phyloP scores from a whole-genome alignment of 2,888 invertebrate genomes.

The Quadroppia sp. region DNA sequence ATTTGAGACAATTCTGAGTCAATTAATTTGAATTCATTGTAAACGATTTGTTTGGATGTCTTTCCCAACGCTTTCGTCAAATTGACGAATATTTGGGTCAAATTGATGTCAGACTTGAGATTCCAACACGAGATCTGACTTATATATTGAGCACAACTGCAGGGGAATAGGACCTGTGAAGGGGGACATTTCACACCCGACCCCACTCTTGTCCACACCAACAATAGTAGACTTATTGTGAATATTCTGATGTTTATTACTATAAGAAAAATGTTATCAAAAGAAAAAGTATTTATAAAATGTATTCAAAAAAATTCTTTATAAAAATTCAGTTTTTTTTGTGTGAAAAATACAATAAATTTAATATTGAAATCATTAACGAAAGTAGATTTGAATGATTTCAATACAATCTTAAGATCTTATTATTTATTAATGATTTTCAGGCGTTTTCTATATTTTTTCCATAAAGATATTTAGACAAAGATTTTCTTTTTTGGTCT shows the following conservation, averaged over 20 bases:
- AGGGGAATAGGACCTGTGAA: background rate
- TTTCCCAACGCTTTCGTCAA: background rate
- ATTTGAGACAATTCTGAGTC: slow-evolving; percentile 20
- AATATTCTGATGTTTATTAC: background rate
- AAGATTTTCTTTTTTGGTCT: background rate
- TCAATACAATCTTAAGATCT: background rate
- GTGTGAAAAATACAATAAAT: background rate
- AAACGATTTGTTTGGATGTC: background rate
- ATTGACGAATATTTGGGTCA: slow-evolving; percentile 22
- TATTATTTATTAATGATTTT: background rate
- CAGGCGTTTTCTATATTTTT: background rate
- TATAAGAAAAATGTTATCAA: background rate
- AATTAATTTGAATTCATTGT: slow-evolving; percentile 38
- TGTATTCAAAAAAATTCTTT: background rate
- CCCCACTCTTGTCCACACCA: background rate
- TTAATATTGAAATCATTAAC: background rate
- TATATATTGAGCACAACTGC: slow-evolving; percentile 37
- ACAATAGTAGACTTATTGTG: background rate
- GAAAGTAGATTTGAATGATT: background rate
- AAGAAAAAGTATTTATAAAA: background rate
- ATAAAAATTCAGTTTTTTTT: background rate
- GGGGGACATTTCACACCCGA: background rate
- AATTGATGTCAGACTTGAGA: background rate
- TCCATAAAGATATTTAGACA: background rate
- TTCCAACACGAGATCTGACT: slow-evolving; percentile 34